Percentiles rank a stretch among this genome's conserved stretches.
Conservation (phyloP, 2,888 invertebrate species). For the Tiliacea aurago region DNA sequence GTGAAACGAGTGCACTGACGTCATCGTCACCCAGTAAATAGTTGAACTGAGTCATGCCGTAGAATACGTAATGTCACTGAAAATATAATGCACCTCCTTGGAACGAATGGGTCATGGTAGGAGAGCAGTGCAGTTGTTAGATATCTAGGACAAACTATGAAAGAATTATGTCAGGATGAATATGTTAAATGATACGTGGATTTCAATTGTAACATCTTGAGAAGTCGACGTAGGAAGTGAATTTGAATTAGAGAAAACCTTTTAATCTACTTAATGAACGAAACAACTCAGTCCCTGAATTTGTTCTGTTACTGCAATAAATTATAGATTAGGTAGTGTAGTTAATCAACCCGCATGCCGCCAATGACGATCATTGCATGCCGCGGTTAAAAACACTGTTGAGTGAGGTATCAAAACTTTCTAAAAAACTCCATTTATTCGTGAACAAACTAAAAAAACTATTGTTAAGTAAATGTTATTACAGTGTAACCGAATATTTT, state of each 20-base stretch:
- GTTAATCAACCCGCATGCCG: conserved; percentile 27
- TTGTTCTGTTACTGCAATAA: not conserved
- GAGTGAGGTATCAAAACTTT: not conserved
- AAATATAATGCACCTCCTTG: conserved; percentile 28
- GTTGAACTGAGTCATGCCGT: conserved; percentile 34
- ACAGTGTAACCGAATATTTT: no score
- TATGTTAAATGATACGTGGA: not conserved
- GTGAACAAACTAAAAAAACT: no score
- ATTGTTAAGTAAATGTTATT: no score
- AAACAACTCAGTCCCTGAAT: conserved; percentile 8
- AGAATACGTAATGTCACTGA: conserved; percentile 43
- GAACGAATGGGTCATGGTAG: conserved; percentile 32
- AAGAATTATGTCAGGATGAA: not conserved
- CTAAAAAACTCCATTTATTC: no score
- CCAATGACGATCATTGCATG: no score
- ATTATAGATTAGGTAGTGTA: not conserved
- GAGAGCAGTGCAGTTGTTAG: not conserved
- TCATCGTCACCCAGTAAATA: conserved; percentile 9
- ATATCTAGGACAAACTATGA: conserved; percentile 24
- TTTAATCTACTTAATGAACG: not conserved
- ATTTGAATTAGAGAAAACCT: not conserved
- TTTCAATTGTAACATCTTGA: not conserved
- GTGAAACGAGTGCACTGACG: conserved; percentile 22
- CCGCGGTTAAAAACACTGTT: not conserved
- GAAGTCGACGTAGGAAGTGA: not conserved